Conservation (phyloP, 2,888 invertebrate species). For the Nomada ruficornis region DNA sequence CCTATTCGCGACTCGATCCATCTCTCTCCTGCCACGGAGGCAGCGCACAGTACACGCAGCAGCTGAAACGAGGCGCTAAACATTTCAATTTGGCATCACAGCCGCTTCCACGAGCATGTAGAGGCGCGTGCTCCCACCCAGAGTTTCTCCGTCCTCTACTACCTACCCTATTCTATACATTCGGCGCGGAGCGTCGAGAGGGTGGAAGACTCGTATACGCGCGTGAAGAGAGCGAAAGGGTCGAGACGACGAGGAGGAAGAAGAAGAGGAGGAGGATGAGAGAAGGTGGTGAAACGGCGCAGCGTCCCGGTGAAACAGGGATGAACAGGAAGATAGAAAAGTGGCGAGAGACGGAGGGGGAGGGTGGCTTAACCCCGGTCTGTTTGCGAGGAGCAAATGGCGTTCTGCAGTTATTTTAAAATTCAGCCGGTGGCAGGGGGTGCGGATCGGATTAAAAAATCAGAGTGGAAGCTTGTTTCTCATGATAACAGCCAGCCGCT, state of each 20-base stretch:
- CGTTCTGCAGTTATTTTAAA: slow-evolving; percentile 85
- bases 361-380: slow-evolving; percentile 80
- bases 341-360: slow-evolving; percentile 56
- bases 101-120: slow-evolving; percentile 26
- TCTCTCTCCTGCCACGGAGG: slow-evolving; percentile 42
- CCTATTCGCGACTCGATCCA: slow-evolving; percentile 26
- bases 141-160: background rate
- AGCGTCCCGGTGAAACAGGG: slow-evolving; percentile 42
- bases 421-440: slow-evolving; percentile 81
- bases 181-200: slow-evolving; percentile 46
- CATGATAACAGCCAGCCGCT: slow-evolving; percentile 82
- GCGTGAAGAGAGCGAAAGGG: slow-evolving; percentile 38
- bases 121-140: slow-evolving; percentile 4
- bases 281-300: background rate
- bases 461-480: slow-evolving; percentile 85
- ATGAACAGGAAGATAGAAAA: slow-evolving; percentile 57
- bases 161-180: slow-evolving; percentile 51
- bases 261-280: background rate
- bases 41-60: slow-evolving; percentile 70
- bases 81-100: slow-evolving; percentile 84
- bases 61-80: slow-evolving; percentile 83
- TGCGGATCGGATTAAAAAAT: slow-evolving; percentile 85
- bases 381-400: slow-evolving; percentile 85
- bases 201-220: slow-evolving; percentile 29
- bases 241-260: slow-evolving; percentile 11